Conservation (phyloP, 2,888 invertebrate species). For the Ametastegia equiseti region DNA sequence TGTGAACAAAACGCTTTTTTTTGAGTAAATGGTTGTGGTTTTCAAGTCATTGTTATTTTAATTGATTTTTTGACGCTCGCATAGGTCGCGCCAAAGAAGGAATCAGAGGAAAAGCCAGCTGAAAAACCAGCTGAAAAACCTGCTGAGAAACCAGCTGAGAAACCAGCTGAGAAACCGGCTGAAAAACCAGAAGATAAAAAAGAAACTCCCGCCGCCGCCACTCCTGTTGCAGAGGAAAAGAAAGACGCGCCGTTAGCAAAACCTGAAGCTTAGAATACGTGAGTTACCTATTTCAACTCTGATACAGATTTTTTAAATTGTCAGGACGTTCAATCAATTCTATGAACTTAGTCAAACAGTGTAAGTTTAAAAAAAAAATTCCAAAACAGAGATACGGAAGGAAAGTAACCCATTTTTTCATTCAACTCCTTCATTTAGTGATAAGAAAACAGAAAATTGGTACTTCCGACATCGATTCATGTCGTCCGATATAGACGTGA, state of each 20-base stretch:
- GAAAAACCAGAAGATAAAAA: constrained; percentile 68
- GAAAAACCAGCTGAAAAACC: constrained; percentile 28
- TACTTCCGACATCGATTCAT: too few species aligned
- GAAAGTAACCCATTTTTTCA: too few species aligned
- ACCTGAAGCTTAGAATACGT: constrained; percentile 69
- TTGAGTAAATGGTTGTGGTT: neutral
- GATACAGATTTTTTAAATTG: too few species aligned
- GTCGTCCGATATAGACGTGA: too few species aligned
- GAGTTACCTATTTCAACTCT: constrained; percentile 23
- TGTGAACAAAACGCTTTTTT: neutral
- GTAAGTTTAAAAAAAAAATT: too few species aligned
- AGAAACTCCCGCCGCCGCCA: constrained; percentile 62
- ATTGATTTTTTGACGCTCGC: neutral
- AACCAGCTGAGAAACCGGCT: constrained; percentile 49
- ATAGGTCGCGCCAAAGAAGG: constrained; percentile 71
- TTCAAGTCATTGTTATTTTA: too few species aligned
- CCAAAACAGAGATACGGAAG: too few species aligned
- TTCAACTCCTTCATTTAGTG: too few species aligned
- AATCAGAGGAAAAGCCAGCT: constrained; percentile 63
- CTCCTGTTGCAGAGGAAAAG: constrained; percentile 61
- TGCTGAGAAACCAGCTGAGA: constrained; percentile 28
- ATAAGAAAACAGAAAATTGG: too few species aligned
- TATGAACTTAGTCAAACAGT: too few species aligned
- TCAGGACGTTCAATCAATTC: too few species aligned
- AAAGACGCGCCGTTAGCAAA: constrained; percentile 72